Conservation (phyloP, 2,888 invertebrate species). For the Agrochola lota region DNA sequence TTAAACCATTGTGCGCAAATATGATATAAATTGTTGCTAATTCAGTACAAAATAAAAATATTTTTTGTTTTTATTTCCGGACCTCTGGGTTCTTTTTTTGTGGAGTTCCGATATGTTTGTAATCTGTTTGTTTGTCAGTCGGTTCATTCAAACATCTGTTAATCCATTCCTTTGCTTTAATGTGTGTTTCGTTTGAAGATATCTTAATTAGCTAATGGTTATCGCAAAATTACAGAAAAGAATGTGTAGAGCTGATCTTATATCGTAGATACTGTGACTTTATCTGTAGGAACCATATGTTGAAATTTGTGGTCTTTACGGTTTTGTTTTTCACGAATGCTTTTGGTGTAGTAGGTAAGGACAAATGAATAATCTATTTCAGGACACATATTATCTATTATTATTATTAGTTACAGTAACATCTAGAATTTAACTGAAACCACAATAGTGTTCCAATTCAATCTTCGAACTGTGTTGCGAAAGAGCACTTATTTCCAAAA, state of each 20-base stretch:
- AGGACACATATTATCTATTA: background rate
- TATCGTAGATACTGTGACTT: background rate
- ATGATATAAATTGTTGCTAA: conserved; percentile 45
- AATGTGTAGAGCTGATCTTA: background rate
- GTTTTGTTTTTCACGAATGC: background rate
- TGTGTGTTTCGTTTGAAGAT: conserved; percentile 3
- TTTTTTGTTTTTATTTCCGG: conserved; percentile 27
- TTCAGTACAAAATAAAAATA: conserved; percentile 17
- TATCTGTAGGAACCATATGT: background rate
- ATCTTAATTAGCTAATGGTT: conserved; percentile 15
- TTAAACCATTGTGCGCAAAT: conserved; percentile 46
- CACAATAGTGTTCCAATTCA: background rate
- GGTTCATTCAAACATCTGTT: conserved; percentile 34
- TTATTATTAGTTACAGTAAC: background rate
- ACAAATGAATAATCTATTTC: background rate
- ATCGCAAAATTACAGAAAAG: background rate
- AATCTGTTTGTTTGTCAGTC: conserved; percentile 31
- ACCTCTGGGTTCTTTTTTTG: conserved; percentile 20
- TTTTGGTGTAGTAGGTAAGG: background rate
- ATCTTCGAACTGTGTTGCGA: background rate
- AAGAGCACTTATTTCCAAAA: background rate
- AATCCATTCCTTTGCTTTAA: background rate
- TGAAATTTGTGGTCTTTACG: background rate
- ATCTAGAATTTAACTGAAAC: background rate
- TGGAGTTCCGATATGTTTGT: conserved; percentile 4